Percentiles rank a stretch among this genome's conserved stretches.
Evolutionary conservation across 2,888 invertebrate genomes (phyloP).

Genomic region (Endomychus coccineus): DNA sequence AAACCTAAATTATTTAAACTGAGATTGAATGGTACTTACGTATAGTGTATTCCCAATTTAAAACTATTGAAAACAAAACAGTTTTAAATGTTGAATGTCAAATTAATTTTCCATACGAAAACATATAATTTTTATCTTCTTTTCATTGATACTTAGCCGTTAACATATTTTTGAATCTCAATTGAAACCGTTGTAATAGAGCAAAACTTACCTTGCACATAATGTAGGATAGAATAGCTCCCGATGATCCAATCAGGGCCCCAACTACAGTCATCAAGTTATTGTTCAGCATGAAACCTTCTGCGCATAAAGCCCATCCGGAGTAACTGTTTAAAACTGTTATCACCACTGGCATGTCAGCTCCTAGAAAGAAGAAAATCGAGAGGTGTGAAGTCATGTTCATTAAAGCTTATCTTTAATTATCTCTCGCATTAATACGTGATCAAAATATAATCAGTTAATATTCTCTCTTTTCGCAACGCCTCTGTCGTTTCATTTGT

Average conservation of each 20-base stretch:
- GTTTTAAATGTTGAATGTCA: too few relatives aligned
- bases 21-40: too few relatives aligned
- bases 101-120: too few relatives aligned
- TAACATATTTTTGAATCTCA: not conserved
- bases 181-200: not conserved
- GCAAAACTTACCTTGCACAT: conserved; percentile 72
- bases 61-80: too few relatives aligned
- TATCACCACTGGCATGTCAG: conserved; percentile 91
- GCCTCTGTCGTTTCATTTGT: too few relatives aligned
- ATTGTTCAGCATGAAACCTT: conserved; percentile 91
- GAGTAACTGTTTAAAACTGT: conserved; percentile 89
- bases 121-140: not conserved
- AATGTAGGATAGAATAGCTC: conserved; percentile 87
- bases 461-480: too few relatives aligned
- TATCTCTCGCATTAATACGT: too few relatives aligned
- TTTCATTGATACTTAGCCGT: not conserved
- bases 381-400: too few relatives aligned
- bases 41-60: too few relatives aligned
- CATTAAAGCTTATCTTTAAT: too few relatives aligned
- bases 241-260: conserved; percentile 83
- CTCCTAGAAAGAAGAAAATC: conserved; percentile 59
- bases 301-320: conserved; percentile 89
- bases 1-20: too few relatives aligned
- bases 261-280: conserved; percentile 88
- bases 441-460: too few relatives aligned